A percentile compares a stretch with the other conserved stretches of the same genome.
Evolutionary conservation across 2,113 vertebrate species (phyloP).

Genomic region (Oreochromis tanganicae): DNA sequence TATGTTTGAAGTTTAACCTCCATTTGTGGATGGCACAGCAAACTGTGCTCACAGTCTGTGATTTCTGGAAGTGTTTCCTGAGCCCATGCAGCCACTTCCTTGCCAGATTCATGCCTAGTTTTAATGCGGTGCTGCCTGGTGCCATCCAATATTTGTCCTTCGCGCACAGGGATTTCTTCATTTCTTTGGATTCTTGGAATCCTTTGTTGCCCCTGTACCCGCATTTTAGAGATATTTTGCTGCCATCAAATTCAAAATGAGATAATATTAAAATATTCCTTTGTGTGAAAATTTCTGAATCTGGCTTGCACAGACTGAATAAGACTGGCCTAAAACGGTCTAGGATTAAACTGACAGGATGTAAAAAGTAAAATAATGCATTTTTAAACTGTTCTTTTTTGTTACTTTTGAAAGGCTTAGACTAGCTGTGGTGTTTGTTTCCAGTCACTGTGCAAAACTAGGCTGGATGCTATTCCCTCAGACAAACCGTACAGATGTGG

Average conservation of each 20-base stretch:
- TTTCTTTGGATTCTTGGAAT: not conserved
- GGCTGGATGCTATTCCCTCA: not conserved
- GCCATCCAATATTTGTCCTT: not conserved
- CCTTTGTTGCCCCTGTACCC: not conserved
- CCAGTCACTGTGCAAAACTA: not conserved
- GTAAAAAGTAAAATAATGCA: not conserved
- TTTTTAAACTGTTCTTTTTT: not conserved
- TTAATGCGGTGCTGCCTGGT: not conserved
- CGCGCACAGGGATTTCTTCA: not conserved
- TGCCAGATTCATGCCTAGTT: not conserved
- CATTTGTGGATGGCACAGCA: not conserved
- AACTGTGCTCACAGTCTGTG: not conserved
- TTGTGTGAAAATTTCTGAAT: not conserved
- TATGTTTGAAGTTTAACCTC: not conserved
- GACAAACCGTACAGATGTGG: not conserved
- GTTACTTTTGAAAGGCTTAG: not conserved
- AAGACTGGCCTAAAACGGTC: not conserved
- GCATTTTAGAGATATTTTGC: not conserved
- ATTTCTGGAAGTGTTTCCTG: not conserved
- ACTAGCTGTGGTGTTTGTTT: not conserved
- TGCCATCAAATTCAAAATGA: not conserved
- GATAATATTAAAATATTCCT: rapidly evolving
- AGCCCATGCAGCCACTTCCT: not conserved
- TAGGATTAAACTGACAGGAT: not conserved
- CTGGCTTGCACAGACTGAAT: not conserved